phyloP scores from a whole-genome alignment of 2,888 invertebrate genomes.

The Catocala fraxini region DNA sequence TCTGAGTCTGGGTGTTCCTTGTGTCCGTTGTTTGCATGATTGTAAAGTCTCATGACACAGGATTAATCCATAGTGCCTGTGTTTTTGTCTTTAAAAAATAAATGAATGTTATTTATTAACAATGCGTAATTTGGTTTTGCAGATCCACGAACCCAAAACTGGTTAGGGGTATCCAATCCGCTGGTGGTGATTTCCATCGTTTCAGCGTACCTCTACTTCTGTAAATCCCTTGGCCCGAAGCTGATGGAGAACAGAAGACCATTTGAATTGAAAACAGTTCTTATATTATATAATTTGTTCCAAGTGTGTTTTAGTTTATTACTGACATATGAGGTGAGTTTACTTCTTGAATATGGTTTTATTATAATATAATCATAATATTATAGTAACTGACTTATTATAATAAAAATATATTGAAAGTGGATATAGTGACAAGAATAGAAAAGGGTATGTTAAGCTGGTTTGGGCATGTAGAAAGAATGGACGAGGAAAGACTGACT shows the following conservation, averaged over 20 bases:
- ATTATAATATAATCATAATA: too few species aligned
- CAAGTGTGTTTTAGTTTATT: constrained; percentile 73
- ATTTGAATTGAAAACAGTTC: constrained; percentile 89
- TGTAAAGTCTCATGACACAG: background rate
- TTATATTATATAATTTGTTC: constrained; percentile 92
- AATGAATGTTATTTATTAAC: background rate
- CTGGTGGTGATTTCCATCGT: constrained; percentile 32
- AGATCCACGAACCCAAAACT: constrained; percentile 53
- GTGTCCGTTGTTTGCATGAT: background rate
- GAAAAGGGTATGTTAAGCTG: too few species aligned
- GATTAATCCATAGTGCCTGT: too few species aligned
- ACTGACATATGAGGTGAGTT: constrained; percentile 37
- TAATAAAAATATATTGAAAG: too few species aligned
- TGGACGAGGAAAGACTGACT: too few species aligned
- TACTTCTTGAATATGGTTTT: too few species aligned
- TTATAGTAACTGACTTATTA: too few species aligned
- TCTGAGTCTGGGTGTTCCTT: too few species aligned
- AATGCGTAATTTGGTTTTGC: constrained; percentile 21
- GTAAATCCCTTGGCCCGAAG: constrained; percentile 37
- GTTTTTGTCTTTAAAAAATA: background rate
- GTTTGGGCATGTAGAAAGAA: too few species aligned
- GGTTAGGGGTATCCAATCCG: constrained; percentile 44
- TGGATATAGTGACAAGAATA: too few species aligned
- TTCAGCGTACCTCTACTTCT: constrained; percentile 38
- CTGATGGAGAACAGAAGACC: constrained; percentile 89